These are phyloP conservation scores for Lophura nycthemera DNA, from an alignment of 2,113 vertebrate genomes.

Conservation along the genomic window DNA sequence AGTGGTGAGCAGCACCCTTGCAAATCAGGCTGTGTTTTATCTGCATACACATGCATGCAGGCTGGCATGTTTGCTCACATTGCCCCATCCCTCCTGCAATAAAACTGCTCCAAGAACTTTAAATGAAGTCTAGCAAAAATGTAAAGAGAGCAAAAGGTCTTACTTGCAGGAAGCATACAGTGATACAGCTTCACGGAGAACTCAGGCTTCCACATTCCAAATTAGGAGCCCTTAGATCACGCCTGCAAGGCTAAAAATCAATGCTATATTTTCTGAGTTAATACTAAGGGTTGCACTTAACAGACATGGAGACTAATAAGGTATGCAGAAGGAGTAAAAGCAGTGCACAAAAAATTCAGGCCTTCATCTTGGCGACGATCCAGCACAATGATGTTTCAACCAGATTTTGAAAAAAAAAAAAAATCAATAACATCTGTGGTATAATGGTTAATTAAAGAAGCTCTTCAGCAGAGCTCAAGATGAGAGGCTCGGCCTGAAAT, in stretches of 20 bases:
- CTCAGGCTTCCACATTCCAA: constrained; percentile 86
- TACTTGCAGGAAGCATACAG: constrained; percentile 76
- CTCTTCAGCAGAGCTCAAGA: constrained; percentile 96
- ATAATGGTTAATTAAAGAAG: constrained; percentile 99
- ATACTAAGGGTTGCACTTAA: constrained; percentile 92
- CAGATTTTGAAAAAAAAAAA: constrained; percentile 86
- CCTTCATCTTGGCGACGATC: constrained; percentile 92
- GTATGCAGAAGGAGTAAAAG: constrained; percentile 95
- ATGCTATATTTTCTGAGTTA: constrained; percentile 98
- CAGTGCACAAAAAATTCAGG: constrained; percentile 84
- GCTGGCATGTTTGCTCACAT: neutral
- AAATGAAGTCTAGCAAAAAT: constrained; percentile 22
- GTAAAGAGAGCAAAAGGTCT: constrained; percentile 68
- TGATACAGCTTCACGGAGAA: constrained; percentile 71
- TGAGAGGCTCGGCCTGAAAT: constrained; percentile 96
- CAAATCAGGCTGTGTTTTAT: neutral
- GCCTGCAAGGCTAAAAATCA: constrained; percentile 93
- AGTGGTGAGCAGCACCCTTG: neutral
- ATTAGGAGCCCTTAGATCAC: constrained; percentile 87
- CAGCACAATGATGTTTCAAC: constrained; percentile 95
- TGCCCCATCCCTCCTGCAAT: neutral
- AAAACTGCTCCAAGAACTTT: constrained; percentile 6
- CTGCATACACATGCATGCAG: neutral
- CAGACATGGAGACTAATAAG: constrained; percentile 98
- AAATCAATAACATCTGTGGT: constrained; percentile 99